phyloP scores from a whole-genome alignment of 2,797 vertebrate genomes.

The Apogon talboti region DNA sequence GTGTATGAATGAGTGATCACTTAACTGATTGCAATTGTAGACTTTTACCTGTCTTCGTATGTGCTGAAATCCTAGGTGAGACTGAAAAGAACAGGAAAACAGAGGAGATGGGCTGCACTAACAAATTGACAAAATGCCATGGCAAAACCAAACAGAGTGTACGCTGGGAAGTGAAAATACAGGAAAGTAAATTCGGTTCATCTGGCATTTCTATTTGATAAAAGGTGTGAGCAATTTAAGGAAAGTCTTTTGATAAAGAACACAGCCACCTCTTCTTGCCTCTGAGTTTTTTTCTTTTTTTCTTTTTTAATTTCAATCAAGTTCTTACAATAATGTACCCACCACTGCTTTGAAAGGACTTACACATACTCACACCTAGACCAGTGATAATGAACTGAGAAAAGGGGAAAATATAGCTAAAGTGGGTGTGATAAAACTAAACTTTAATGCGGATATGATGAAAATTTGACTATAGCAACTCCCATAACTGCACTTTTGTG shows the following conservation, averaged over 20 bases:
- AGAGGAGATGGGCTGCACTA: conserved; percentile 41
- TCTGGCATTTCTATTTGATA: conserved; percentile 40
- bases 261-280: conserved; percentile 40
- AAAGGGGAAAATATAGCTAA: conserved; percentile 30
- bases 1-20: conserved; percentile 16
- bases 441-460: conserved; percentile 21
- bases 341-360: conserved; percentile 33
- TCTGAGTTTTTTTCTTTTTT: conserved; percentile 23
- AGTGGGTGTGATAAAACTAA: conserved; percentile 42
- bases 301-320: conserved; percentile 23
- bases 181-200: conserved; percentile 44
- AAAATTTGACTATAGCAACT: conserved; percentile 21
- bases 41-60: conserved; percentile 32
- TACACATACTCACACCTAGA: conserved; percentile 17
- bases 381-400: conserved; percentile 65
- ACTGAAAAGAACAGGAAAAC: conserved; percentile 54
- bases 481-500: conserved; percentile 14
- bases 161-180: conserved; percentile 19
- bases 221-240: conserved; percentile 45
- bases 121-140: conserved; percentile 64
- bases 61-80: conserved; percentile 43
- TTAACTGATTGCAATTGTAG: neutral
- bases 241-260: conserved; percentile 34
- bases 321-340: conserved; percentile 17
- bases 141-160: conserved; percentile 34